Evolutionary conservation across 1,140 invertebrate genomes (phyloP).

Genomic region (Ridgeia piscesae): DNA sequence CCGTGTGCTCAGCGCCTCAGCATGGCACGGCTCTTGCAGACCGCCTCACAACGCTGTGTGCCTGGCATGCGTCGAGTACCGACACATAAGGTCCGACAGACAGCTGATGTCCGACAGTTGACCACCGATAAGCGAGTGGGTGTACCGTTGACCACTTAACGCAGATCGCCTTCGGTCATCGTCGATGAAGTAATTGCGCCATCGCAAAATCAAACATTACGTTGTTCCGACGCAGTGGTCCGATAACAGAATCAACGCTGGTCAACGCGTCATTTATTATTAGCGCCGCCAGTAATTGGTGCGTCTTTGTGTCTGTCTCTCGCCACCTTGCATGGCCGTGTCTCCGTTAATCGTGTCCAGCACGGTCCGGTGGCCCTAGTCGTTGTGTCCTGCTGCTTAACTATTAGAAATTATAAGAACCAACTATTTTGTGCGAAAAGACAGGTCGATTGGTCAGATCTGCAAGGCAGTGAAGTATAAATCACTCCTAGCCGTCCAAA

Average conservation of each 20-base stretch:
- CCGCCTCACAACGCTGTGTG: not conserved
- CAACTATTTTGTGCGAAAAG: not conserved
- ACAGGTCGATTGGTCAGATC: too few species aligned
- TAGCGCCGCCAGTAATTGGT: not conserved
- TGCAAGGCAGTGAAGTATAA: too few species aligned
- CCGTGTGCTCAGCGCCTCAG: not conserved
- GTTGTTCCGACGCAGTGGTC: not conserved
- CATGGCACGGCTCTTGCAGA: not conserved
- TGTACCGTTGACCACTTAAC: not conserved
- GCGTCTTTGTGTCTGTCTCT: not conserved
- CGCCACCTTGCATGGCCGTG: not conserved
- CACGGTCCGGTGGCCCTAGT: not conserved
- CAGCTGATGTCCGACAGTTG: not conserved
- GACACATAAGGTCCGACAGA: not conserved
- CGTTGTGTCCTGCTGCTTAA: not conserved
- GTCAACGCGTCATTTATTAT: not conserved
- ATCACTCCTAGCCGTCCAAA: too few species aligned
- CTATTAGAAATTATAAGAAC: not conserved
- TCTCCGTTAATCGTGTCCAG: not conserved
- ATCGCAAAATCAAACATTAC: constrained; percentile 1
- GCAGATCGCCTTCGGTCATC: not conserved
- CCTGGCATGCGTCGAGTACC: not conserved
- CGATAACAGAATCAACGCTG: not conserved
- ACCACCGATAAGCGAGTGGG: not conserved
- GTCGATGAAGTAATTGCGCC: not conserved